Base-by-base conservation (phyloP, 2,797 vertebrate genomes). In the Heterohyrax brucei region DNA sequence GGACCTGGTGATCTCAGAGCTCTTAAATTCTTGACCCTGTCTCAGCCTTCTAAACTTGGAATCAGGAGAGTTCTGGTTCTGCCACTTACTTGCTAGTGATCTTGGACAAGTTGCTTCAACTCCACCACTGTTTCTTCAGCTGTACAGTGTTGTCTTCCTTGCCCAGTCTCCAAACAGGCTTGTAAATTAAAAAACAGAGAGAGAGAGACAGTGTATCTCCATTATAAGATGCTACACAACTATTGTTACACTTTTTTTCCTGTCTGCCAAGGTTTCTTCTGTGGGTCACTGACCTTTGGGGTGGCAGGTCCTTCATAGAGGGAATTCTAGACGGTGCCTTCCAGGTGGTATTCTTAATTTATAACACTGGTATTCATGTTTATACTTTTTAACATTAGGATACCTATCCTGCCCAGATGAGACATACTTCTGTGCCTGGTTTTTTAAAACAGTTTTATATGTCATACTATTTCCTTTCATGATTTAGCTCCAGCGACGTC, bases 401-500 rank as follows among this genome's bases (percentile, higher is more conserved):
- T 77, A 10, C 61, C 44, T 46, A 12, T 24, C 22, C 44, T 77
- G 22, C 44, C 50, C 56, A n/a, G 14, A 56, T 70, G 46, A 83
- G 85, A 44, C 13, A 9, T 66, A 90, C n/a, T 66, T 89, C 30
- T 61, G 53, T 16, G 56, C 18, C 82, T 92, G 68, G 53, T 85
- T 91, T 89, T 91, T 87, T 61, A 87, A 75, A 89, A 50, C 1
- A 1, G 24, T 95, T 92, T 28, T 79, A n/a, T 91, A 2, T 95
- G 16, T 72, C 10, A 0, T 87, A 53, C 33, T 80, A 64, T 44
- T 39, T 44, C 61, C 46, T 87, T 70, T 75, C 0, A 0, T 96
- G 30, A 95, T 93, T 96, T 95, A 99, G 99, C 99, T 99, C 91
- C 99, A 99, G 91, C 98, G 99, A 79, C 99, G 99, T 96, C 99